Base-by-base conservation (phyloP, 2,888 invertebrate genomes). In the Phania funesta region DNA sequence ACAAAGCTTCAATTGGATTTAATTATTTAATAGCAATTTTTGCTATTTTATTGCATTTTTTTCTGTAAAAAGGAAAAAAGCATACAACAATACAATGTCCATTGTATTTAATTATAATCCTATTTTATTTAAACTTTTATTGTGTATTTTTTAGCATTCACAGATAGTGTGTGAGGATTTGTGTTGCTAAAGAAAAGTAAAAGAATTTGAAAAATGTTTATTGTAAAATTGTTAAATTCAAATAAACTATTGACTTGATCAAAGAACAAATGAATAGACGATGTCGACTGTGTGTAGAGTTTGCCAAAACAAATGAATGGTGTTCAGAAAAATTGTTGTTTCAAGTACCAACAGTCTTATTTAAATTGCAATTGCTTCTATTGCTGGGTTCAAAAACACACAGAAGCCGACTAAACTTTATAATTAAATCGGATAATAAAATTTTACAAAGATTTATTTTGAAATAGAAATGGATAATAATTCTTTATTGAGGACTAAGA, bases 61-160 rank as follows among this genome's bases (percentile, higher is more conserved):
- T 29, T 29, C 7, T 29, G 4, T 29, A n/a, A n/a, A n/a, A n/a
- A 29, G 29, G 7, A 29, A 29, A 29, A 29, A 29, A 7, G 7
- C 7, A 29, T 29, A 29, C 7, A 6, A n/a, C n/a, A n/a, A n/a
- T n/a, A n/a, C n/a, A n/a, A n/a, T n/a, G n/a, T n/a, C n/a, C n/a
- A n/a, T n/a, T n/a, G n/a, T 74, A 76, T 77, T 76, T 81, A 73
- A 76, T 76, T 76, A 68, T 68, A 76, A 76, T 68, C 60, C 76
- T 60, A 52, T 76, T 76, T 62, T 52, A 62, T 68, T 68, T 54
- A 62, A 46, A 54, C 16, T 62, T 13, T 41, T 50, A 38, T 58
- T 68, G 44, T 62, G n/a, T 29, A 48, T 35, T 13, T n/a, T 38
- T n/a, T n/a, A n/a, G n/a, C n/a, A n/a, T n/a, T n/a, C n/a, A n/a